Conservation (phyloP, 2,113 vertebrate species). For the Saguinus imperator region DNA sequence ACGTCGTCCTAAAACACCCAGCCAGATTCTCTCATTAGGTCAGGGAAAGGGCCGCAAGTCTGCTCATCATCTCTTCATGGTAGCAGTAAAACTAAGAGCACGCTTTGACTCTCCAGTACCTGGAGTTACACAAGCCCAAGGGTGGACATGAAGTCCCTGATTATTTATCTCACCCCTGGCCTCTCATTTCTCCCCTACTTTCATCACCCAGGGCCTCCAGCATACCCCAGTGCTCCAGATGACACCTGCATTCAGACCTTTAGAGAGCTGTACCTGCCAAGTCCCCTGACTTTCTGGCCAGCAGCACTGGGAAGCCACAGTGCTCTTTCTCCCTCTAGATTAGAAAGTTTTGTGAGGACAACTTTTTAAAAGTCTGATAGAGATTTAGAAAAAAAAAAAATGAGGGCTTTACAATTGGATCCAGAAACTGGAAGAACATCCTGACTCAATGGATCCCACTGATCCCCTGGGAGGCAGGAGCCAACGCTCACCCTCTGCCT, state of each 20-base stretch:
- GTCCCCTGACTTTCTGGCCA: neutral
- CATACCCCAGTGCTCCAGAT: no score
- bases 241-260: neutral
- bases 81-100: neutral
- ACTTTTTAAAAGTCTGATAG: neutral
- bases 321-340: neutral
- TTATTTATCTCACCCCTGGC: no score
- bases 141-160: neutral
- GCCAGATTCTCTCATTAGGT: no score
- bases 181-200: neutral
- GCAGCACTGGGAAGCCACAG: neutral
- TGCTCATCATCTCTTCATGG: neutral
- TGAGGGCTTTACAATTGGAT: neutral
- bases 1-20: accelerated
- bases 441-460: neutral
- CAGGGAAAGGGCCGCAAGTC: neutral
- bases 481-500: neutral
- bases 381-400: neutral
- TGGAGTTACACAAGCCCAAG: neutral
- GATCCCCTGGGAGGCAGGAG: neutral
- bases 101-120: no score
- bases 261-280: neutral
- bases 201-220: accelerated
- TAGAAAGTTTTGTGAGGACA: neutral
- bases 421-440: neutral